Percentiles rank a stretch among this genome's conserved stretches.
phyloP scores from a whole-genome alignment of 1,140 invertebrate species.

The Monomorium pharaonis region DNA sequence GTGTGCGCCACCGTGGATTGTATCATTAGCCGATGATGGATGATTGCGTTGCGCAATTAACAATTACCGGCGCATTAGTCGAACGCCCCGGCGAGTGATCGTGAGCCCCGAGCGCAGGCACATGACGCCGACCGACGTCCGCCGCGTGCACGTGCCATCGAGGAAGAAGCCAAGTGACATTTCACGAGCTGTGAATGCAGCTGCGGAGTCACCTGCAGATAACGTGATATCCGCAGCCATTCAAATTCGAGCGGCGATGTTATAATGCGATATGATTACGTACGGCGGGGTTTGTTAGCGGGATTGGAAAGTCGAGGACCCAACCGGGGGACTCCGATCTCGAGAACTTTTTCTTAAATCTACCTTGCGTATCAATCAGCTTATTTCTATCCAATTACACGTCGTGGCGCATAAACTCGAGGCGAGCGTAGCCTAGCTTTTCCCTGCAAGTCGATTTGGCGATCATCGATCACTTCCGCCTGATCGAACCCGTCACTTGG shows the following conservation, averaged over 20 bases:
- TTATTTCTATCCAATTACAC: not conserved
- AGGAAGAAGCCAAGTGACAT: slow-evolving; percentile 14
- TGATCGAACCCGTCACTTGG: slow-evolving; percentile 22
- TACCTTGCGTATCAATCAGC: not conserved
- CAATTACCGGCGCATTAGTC: slow-evolving; percentile 59
- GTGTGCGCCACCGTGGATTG: slow-evolving; percentile 63
- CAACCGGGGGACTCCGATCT: slow-evolving; percentile 17
- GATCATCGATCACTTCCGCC: slow-evolving; percentile 53
- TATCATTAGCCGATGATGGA: slow-evolving; percentile 72
- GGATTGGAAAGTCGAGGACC: slow-evolving; percentile 24
- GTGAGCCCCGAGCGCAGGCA: not conserved
- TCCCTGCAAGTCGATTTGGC: slow-evolving; percentile 27
- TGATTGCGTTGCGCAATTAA: slow-evolving; percentile 69
- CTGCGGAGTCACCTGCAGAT: no score
- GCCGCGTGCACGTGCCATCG: no score
- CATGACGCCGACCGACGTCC: not conserved
- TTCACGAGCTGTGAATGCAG: slow-evolving; percentile 1
- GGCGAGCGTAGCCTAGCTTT: not conserved
- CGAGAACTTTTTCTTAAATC: not conserved
- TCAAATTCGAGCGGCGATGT: not conserved
- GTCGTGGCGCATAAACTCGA: not conserved
- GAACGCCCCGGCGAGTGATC: not conserved
- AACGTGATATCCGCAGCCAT: slow-evolving; percentile 15
- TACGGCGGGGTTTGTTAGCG: not conserved
- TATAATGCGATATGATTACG: not conserved